These are phyloP conservation scores for Shargacucullia verbasci DNA, from an alignment of 2,888 invertebrate species.

Conservation along the genomic window DNA sequence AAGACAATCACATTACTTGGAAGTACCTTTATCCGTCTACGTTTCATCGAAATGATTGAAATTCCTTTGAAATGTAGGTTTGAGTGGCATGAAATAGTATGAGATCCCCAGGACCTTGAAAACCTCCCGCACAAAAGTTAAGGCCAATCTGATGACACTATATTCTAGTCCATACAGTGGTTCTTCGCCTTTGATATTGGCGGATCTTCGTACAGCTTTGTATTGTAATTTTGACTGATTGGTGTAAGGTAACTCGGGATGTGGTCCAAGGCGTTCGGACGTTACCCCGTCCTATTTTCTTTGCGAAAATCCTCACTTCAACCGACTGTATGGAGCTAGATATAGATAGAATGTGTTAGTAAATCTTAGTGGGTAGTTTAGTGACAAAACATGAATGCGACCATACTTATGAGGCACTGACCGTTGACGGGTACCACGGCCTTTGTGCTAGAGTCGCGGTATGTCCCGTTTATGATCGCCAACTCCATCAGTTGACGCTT, in stretches of 20 bases:
- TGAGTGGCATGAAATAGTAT: conserved; percentile 4
- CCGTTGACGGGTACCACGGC: conserved; percentile 94
- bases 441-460: conserved; percentile 98
- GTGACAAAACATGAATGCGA: conserved; percentile 87
- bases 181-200: conserved; percentile 16
- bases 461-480: conserved; percentile 99
- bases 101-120: conserved; percentile 24
- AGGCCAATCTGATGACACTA: conserved; percentile 31
- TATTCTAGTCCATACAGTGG: conserved; percentile 28
- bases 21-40: conserved; percentile 18
- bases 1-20: conserved; percentile 36
- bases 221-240: too few relatives aligned
- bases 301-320: too few relatives aligned
- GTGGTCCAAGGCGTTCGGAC: not conserved
- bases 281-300: not conserved
- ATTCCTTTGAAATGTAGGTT: conserved; percentile 27
- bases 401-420: conserved; percentile 90
- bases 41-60: conserved; percentile 32
- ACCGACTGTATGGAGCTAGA: conserved; percentile 27
- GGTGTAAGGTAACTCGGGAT: not conserved
- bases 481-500: conserved; percentile 99
- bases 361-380: conserved; percentile 64
- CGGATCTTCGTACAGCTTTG: not conserved
- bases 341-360: conserved; percentile 29
- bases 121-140: conserved; percentile 34